Base-by-base conservation (phyloP, 1,140 invertebrate species). In the Drosophila truncata region DNA sequence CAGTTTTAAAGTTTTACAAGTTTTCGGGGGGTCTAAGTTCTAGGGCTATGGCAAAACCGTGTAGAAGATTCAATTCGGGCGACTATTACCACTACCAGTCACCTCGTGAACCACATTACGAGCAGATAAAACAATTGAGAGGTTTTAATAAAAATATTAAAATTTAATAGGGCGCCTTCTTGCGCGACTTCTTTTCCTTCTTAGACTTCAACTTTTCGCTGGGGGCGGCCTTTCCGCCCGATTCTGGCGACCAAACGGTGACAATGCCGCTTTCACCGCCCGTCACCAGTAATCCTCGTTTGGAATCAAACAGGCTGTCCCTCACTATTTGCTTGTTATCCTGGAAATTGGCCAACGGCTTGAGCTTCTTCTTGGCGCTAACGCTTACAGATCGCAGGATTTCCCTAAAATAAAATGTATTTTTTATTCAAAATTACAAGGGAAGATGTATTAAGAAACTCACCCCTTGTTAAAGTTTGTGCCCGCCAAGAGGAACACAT, bases 241-340 rank as follows among this genome's bases (percentile, higher is more conserved):
- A 20, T 5, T 71, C 74, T n/a, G 58, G 27, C 14, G 82, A 55
- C 96, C 96, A 96, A 54, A 96, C 79, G 70, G 94, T 94, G 11
- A 96, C 80, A 46, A 95, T 92, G 20, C 95, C 95, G 16, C 93
- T 93, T 91, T 96, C 96, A 2, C 96, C 96, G 23, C 95, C 94
- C 8, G 95, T 96, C 57, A 96, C 69, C 25, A 96, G 35, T 41
- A 79, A 10, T 39, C 91, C 52, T 93, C 80, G 66, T 94, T 95
- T 94, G 60, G 93, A 73, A 90, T 96, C 94, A 58, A 94, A 94
- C 85, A 94, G 94, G 84, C 95, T 95, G 49, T 95, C 94, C 13
- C 96, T 93, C 6, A 96, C 94, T 35, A 95, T 93, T 92, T 96
- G 96, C 63, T 94, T 95, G 90, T 96, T 96, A 16, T 93, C 93